A percentile compares a stretch with the other conserved stretches of the same genome.
phyloP scores from a whole-genome alignment of 2,113 vertebrate species.

The Antigone vipio region DNA sequence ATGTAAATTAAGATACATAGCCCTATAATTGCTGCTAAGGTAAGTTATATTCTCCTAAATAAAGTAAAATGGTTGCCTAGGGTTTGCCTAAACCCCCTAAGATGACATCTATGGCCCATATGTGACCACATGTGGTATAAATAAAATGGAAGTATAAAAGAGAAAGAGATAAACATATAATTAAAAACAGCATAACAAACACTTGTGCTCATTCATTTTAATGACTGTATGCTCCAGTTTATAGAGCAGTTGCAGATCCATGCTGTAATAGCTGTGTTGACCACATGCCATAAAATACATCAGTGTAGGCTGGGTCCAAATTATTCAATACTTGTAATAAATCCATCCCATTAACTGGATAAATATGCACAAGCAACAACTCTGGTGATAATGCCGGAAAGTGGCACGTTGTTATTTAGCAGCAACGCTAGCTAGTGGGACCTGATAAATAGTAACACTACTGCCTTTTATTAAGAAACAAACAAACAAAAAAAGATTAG shows the following conservation, averaged over 20 bases:
- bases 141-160: slow-evolving; percentile 73
- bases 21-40: slow-evolving; percentile 45
- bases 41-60: slow-evolving; percentile 41
- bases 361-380: slow-evolving; percentile 63
- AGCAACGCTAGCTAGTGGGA: not conserved
- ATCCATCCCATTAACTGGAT: slow-evolving; percentile 71
- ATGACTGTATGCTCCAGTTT: slow-evolving; percentile 63
- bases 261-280: slow-evolving; percentile 67
- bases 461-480: not conserved
- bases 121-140: slow-evolving; percentile 72
- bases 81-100: slow-evolving; percentile 58
- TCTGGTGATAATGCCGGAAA: slow-evolving; percentile 52
- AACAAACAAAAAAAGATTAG: slow-evolving; percentile 30
- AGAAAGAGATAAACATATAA: slow-evolving; percentile 78
- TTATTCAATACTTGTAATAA: slow-evolving; percentile 76
- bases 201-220: slow-evolving; percentile 70
- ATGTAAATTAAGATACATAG: slow-evolving; percentile 22
- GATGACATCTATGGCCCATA: slow-evolving; percentile 66
- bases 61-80: slow-evolving; percentile 59
- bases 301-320: slow-evolving; percentile 51
- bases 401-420: slow-evolving; percentile 41
- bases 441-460: slow-evolving; percentile 3
- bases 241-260: slow-evolving; percentile 64
- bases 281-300: slow-evolving; percentile 75
- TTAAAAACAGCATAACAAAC: slow-evolving; percentile 74